Base-by-base conservation (phyloP, 2,888 invertebrate species). In the Anodontia alba region DNA sequence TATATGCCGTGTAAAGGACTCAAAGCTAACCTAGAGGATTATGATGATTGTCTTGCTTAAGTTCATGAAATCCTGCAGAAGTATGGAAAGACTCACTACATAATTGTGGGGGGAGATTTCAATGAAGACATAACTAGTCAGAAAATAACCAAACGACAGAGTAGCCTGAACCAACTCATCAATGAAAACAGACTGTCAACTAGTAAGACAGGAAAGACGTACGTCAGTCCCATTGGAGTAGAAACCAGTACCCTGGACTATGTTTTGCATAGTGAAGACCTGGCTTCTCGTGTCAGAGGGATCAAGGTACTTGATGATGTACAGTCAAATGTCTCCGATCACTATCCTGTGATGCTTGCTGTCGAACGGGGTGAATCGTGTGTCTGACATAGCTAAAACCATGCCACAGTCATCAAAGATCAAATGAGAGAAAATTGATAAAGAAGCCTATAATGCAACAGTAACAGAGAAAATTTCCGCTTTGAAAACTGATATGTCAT, bases 341-440 rank as follows among this genome's bases (percentile, higher is more conserved):
- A 46, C 17, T 46, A 46, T 46, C 46, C 68, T 23, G 68, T 68
- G 17, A 51, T 68, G n/a, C 51, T 46, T 33, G 36, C 49, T 1
- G 33, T 75, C 2, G 46, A 46, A 3, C 15, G 17, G 17, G 46
- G 3, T 46, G n/a, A 46, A 46, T 20, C 3, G 10, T 12, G 17
- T 20, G 10, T 3, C 15, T 3, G 17, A 46, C 17, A 46, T 20
- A 15, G 17, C 2, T 12, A 2, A 3, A 46, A 3, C 15, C 3
- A 46, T 20, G n/a, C n/a, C n/a, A 20, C 51, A 23, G 36, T 66
- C 66, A 33, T 36, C n/a, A 0, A 49, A 20, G 71, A 49, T 49
- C 20, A 71, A 71, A 26, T 71, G 71, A 49, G 71, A 71, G 15
- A 71, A 71, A 33, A 46, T 46, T 20, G 46, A 46, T 20, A 20